Percentiles rank a stretch among this genome's conserved stretches.
Evolutionary conservation across 2,113 vertebrate genomes (phyloP).

Genomic region (Calyptomena viridis): DNA sequence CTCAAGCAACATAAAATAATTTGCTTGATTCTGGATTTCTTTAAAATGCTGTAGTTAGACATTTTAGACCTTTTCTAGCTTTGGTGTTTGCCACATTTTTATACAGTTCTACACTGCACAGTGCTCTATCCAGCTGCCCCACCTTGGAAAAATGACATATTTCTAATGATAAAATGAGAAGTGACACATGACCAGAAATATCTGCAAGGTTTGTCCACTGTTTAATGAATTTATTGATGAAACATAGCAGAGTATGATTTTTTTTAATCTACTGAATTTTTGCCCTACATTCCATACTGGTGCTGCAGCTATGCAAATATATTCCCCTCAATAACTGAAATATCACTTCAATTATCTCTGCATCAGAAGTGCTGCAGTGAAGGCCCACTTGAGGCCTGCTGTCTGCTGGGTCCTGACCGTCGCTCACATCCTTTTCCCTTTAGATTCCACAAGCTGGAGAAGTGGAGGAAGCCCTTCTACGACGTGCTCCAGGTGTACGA

Average conservation of each 20-base stretch:
- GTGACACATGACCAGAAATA: not conserved
- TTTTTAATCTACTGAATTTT: not conserved
- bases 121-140: not conserved
- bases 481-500: conserved; percentile 89
- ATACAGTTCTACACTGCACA: not conserved
- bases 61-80: not conserved
- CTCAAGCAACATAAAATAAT: not conserved
- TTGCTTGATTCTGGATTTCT: not conserved
- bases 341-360: not conserved
- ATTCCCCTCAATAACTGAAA: not conserved
- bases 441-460: conserved; percentile 96
- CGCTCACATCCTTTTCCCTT: not conserved
- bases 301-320: not conserved
- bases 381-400: not conserved
- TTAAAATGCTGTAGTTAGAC: not conserved
- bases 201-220: not conserved
- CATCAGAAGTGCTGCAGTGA: not conserved
- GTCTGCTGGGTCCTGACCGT: not conserved
- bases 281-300: not conserved
- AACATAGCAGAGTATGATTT: not conserved
- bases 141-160: not conserved
- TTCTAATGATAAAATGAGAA: not conserved
- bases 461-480: conserved; percentile 95
- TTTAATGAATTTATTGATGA: not conserved
- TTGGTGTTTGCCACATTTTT: not conserved